Percentiles rank a stretch among this genome's conserved stretches.
Evolutionary conservation across 35 echinoderm and acorn worm species (phyloP).

Genomic region (Lytechinus pictus): DNA sequence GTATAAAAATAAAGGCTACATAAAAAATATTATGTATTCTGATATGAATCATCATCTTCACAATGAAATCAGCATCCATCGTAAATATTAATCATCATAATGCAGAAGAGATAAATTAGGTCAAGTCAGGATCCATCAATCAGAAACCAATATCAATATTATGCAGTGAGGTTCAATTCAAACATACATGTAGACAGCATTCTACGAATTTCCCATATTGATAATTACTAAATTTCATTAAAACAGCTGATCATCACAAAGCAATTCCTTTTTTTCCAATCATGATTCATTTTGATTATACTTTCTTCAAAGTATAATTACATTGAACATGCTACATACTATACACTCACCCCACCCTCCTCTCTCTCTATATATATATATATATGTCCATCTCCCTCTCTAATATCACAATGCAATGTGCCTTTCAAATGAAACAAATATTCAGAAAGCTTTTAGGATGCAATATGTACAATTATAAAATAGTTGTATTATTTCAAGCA

Average conservation of each 20-base stretch:
- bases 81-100: background rate
- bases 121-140: background rate
- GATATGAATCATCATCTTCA: background rate
- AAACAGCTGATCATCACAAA: background rate
- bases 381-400: too few species aligned
- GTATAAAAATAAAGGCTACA: background rate
- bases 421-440: background rate
- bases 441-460: background rate
- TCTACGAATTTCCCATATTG: background rate
- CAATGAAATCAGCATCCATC: background rate
- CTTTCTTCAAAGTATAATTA: background rate
- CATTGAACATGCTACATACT: background rate
- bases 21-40: background rate
- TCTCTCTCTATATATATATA: too few species aligned
- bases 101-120: background rate
- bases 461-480: too few species aligned
- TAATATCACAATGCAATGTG: too few species aligned
- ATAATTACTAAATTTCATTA: background rate
- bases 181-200: background rate
- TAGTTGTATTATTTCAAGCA: too few species aligned
- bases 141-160: background rate
- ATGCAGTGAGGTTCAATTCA: background rate
- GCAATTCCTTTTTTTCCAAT: background rate
- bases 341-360: background rate
- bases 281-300: background rate